Base-by-base conservation (phyloP, 2,888 invertebrate species). In the Teleiodes luculella region DNA sequence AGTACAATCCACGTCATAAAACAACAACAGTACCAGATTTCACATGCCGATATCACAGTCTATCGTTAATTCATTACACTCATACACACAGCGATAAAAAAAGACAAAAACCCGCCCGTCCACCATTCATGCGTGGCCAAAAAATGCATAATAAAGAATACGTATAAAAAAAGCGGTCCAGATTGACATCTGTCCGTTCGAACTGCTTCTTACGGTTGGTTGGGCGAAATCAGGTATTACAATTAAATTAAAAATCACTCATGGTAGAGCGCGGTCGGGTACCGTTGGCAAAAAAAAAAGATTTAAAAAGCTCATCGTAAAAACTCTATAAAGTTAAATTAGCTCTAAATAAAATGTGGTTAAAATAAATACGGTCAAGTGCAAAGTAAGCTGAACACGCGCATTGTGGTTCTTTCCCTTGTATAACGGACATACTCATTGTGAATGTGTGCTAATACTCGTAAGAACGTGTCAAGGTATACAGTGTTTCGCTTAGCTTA, bases 181-280 rank as follows among this genome's bases (percentile, higher is more conserved):
- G 77, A 82, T 86, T 87, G 88, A 87, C 88, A 86, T 84, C 77
- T 88, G 88, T 86, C 88, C 68, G 70, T 65, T 65, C 68, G 62
- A 64, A 68, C 72, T 71, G 68, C 77, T 72, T 74, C 75, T 72
- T 72, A 77, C 78, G 85, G 71, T 81, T 74, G 74, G 82, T 76
- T 82, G 86, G 65, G 74, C 86, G 79, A 85, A 86, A 86, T 86
- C 88, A 81, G 73, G 88, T 88, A 87, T 85, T 81, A 87, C 86
- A 88, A 88, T 89, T 87, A 88, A 86, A 87, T 88, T 88, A 82
- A 84, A 86, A 88, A 86, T 83, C 88, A 88, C 70, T 89, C 85
- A 84, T 70, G 74, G 68, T 61, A 65, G 74, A 75, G 72, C 75
- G 80, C 79, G 73, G 80, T 78, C 75, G 80, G n/a, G 81, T 79